These are phyloP conservation scores for Ooceraea biroi DNA, from an alignment of 1,140 invertebrate genomes.

Conservation along the genomic window DNA sequence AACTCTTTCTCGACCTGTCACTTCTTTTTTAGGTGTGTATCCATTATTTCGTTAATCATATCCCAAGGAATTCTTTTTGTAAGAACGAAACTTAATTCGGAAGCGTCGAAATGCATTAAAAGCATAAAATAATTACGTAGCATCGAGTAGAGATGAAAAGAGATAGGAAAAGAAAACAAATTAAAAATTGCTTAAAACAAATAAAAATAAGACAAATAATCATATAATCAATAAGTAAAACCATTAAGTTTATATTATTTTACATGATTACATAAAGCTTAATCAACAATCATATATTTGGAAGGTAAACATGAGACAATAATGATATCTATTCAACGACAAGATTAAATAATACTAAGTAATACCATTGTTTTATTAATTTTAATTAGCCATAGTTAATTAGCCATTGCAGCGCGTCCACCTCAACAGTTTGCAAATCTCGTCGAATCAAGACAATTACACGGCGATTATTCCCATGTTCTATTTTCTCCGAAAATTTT, in stretches of 20 bases:
- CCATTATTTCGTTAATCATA: slow-evolving; percentile 43
- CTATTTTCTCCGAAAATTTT: slow-evolving; percentile 28
- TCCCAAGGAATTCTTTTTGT: slow-evolving; percentile 14
- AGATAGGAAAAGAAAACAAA: slow-evolving; percentile 11
- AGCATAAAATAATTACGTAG: slow-evolving; percentile 27
- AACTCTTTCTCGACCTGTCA: slow-evolving; percentile 13
- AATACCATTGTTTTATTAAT: too few relatives aligned
- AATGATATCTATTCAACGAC: not conserved
- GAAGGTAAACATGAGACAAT: not conserved
- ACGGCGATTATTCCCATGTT: slow-evolving; percentile 33
- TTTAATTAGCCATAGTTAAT: too few relatives aligned
- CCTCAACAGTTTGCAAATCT: not conserved
- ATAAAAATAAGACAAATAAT: not conserved
- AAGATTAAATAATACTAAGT: not conserved
- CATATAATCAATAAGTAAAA: not conserved
- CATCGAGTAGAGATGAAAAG: not conserved
- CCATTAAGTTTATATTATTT: not conserved
- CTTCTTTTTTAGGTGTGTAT: slow-evolving; percentile 4
- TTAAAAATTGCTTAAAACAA: not conserved
- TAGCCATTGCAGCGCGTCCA: not conserved
- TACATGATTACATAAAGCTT: not conserved
- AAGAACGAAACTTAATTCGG: not conserved
- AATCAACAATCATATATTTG: not conserved
- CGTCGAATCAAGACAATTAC: not conserved
- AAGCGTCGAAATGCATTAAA: slow-evolving; percentile 13